Evolutionary conservation across 1,140 invertebrate genomes (phyloP).

Genomic region (Kradibia gibbosae): DNA sequence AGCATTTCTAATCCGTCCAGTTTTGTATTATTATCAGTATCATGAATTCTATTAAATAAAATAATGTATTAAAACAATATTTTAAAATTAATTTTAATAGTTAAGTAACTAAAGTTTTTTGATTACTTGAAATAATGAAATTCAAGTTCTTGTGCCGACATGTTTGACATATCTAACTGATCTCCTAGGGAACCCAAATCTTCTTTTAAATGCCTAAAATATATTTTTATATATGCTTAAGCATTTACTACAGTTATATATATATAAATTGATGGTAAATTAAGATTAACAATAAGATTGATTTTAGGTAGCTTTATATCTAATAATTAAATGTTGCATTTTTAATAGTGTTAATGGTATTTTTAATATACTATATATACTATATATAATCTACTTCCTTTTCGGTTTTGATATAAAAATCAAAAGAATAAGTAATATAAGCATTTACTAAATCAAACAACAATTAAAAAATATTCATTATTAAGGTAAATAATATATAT

Average conservation of each 20-base stretch:
- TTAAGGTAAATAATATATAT: too few relatives aligned
- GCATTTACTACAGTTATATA: constrained; percentile 14
- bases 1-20: constrained; percentile 87
- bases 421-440: too few relatives aligned
- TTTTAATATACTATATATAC: constrained; percentile 22
- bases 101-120: neutral
- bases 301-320: too few relatives aligned
- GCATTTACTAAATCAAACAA: too few relatives aligned
- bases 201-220: constrained; percentile 80
- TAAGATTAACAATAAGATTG: too few relatives aligned
- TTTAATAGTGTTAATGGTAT: neutral
- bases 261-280: neutral
- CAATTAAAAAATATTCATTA: too few relatives aligned
- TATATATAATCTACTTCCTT: too few relatives aligned
- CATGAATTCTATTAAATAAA: constrained; percentile 78
- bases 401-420: too few relatives aligned
- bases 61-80: constrained; percentile 59
- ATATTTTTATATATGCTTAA: neutral
- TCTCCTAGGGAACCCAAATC: constrained; percentile 77
- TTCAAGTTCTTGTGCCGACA: constrained; percentile 84
- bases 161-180: constrained; percentile 75
- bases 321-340: neutral
- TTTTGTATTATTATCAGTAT: constrained; percentile 85
- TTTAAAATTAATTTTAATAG: neutral
- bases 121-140: constrained; percentile 78